These are phyloP conservation scores for Xylocopa sonorina DNA, from an alignment of 1,140 invertebrate genomes.

Conservation along the genomic window DNA sequence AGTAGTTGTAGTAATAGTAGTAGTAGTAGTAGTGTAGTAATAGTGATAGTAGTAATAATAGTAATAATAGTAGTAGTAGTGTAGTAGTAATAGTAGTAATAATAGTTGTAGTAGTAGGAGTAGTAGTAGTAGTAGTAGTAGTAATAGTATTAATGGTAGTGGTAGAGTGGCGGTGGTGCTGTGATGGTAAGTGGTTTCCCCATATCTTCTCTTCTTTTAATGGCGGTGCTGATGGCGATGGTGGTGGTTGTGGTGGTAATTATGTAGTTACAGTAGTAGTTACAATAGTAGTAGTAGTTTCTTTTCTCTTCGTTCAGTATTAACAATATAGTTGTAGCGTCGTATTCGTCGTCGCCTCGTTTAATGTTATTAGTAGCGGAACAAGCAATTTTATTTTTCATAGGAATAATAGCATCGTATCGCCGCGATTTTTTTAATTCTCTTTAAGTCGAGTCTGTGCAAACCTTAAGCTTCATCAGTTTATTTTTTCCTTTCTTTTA, in stretches of 20 bases:
- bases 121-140: constrained; percentile 52
- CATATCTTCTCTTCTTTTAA: neutral
- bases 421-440: neutral
- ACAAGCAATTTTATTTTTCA: constrained; percentile 38
- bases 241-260: constrained; percentile 25
- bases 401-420: constrained; percentile 47
- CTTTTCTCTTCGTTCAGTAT: constrained; percentile 32
- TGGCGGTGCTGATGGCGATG: constrained; percentile 37
- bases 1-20: constrained; percentile 52
- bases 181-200: constrained; percentile 18
- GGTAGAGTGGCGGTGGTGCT: constrained; percentile 42
- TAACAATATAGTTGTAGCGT: constrained; percentile 49
- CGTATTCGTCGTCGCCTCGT: constrained; percentile 21
- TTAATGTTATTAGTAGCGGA: constrained; percentile 38
- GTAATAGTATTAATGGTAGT: constrained; percentile 43
- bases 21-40: no score
- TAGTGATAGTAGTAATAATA: constrained; percentile 11
- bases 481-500: constrained; percentile 10
- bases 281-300: constrained; percentile 42
- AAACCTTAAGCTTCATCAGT: neutral
- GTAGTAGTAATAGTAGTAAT: constrained; percentile 55
- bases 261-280: constrained; percentile 33
- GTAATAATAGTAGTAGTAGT: constrained; percentile 46
- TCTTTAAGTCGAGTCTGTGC: constrained; percentile 13
- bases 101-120: constrained; percentile 54